A percentile compares a stretch with the other conserved stretches of the same genome.
phyloP scores from a whole-genome alignment of 2,888 invertebrate genomes.

The Abrostola tripartita region DNA sequence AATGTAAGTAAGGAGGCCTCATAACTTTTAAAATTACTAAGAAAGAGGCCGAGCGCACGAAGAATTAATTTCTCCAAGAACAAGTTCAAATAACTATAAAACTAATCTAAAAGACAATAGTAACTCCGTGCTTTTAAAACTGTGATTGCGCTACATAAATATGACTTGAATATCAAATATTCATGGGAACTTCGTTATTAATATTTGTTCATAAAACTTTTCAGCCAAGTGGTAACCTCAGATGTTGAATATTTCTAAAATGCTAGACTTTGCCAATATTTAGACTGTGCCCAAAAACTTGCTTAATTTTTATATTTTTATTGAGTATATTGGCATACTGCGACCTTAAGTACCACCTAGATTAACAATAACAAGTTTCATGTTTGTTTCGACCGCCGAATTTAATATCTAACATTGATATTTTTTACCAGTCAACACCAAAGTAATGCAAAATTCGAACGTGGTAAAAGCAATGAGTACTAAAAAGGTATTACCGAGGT shows the following conservation, averaged over 20 bases:
- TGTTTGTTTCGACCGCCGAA: too few relatives aligned
- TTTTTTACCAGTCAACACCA: too few relatives aligned
- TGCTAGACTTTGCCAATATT: not conserved
- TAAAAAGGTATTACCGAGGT: too few relatives aligned
- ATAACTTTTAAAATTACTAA: constrained; percentile 40
- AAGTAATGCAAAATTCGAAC: too few relatives aligned
- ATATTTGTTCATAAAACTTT: not conserved
- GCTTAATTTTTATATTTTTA: too few relatives aligned
- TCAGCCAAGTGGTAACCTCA: not conserved
- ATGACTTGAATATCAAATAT: constrained; percentile 12
- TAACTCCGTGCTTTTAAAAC: constrained; percentile 54
- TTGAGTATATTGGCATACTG: too few relatives aligned
- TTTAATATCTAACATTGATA: too few relatives aligned
- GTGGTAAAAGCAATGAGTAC: too few relatives aligned
- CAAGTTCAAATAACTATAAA: constrained; percentile 77
- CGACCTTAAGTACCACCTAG: too few relatives aligned
- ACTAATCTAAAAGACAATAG: constrained; percentile 76
- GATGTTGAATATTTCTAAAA: not conserved
- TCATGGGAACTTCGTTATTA: too few relatives aligned
- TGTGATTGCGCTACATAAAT: constrained; percentile 34
- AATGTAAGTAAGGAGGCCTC: constrained; percentile 15
- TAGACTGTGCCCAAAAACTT: too few relatives aligned
- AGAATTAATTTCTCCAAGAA: constrained; percentile 76
- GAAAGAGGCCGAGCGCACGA: constrained; percentile 37
- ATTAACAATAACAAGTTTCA: too few relatives aligned